A percentile compares a stretch with the other conserved stretches of the same genome.
Conservation (phyloP, 2,797 vertebrate species). For the Diplodus puntazzo region DNA sequence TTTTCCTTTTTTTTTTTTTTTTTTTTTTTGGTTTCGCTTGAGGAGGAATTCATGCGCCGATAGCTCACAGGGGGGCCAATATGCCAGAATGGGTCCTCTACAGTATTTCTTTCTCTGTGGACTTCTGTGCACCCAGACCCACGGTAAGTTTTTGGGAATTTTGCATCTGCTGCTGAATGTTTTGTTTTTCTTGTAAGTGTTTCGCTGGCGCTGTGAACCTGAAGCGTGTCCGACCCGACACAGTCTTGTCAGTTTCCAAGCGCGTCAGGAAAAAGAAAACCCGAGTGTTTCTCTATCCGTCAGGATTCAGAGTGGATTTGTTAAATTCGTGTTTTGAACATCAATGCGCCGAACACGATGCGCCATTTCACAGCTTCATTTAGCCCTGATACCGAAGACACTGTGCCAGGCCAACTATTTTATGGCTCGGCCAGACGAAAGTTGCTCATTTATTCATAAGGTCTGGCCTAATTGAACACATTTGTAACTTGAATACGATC, state of each 20-base stretch:
- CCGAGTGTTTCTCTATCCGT: neutral
- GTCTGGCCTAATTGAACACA: slow-evolving; percentile 52
- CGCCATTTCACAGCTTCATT: slow-evolving; percentile 15
- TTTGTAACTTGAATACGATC: slow-evolving; percentile 41
- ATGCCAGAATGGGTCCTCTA: slow-evolving; percentile 86
- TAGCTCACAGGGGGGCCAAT: slow-evolving; percentile 76
- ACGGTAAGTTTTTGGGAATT: slow-evolving; percentile 75
- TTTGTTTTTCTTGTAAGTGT: no score
- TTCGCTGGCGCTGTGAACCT: slow-evolving; percentile 10
- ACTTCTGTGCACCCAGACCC: slow-evolving; percentile 77
- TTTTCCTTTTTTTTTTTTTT: neutral
- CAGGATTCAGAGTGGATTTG: slow-evolving; percentile 14
- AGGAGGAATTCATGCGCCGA: slow-evolving; percentile 78
- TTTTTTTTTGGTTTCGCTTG: slow-evolving; percentile 22
- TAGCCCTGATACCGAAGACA: slow-evolving; percentile 2
- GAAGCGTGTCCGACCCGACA: slow-evolving; percentile 24
- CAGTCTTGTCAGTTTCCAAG: slow-evolving; percentile 36
- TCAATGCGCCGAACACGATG: neutral
- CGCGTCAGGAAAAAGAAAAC: slow-evolving; percentile 12
- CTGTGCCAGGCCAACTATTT: slow-evolving; percentile 43
- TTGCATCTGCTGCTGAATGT: neutral
- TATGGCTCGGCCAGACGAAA: slow-evolving; percentile 52
- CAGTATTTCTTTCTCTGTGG: slow-evolving; percentile 84
- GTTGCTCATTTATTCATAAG: slow-evolving; percentile 72
- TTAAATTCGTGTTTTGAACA: slow-evolving; percentile 9